These are phyloP conservation scores for Herminia tarsipennalis DNA, from an alignment of 2,888 invertebrate species.

Conservation along the genomic window DNA sequence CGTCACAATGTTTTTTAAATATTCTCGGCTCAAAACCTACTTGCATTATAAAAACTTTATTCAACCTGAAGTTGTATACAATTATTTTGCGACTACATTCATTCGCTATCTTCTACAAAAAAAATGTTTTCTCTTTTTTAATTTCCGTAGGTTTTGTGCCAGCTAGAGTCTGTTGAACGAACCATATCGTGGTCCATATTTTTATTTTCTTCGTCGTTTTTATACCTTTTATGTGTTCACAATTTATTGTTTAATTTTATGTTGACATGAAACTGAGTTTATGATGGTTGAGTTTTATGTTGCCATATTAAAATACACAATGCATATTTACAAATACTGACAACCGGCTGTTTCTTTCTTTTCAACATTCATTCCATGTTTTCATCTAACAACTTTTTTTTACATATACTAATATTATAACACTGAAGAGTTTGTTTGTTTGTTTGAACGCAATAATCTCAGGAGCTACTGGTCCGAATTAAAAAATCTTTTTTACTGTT, in stretches of 20 bases:
- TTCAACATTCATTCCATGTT: too few species aligned
- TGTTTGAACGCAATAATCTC: too few species aligned
- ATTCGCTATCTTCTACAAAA: conserved; percentile 2
- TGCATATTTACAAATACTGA: too few species aligned
- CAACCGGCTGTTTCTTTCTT: too few species aligned
- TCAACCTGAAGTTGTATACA: conserved; percentile 2
- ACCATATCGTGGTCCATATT: conserved; percentile 1
- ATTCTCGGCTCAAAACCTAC: neutral
- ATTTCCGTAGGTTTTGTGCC: conserved; percentile 36
- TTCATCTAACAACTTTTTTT: too few species aligned
- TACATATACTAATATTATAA: too few species aligned
- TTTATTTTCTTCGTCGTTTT: conserved; percentile 7
- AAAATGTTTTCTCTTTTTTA: conserved; percentile 17
- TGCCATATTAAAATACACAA: too few species aligned
- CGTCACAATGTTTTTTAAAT: neutral
- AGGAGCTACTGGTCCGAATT: too few species aligned
- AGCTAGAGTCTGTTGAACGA: conserved; percentile 7
- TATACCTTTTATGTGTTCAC: conserved; percentile 1
- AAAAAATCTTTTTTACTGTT: too few species aligned
- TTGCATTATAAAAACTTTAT: conserved; percentile 2
- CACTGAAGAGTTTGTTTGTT: too few species aligned
- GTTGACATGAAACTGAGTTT: neutral
- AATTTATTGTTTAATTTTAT: conserved; percentile 10
- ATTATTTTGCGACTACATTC: neutral
- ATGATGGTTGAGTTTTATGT: neutral